A percentile compares a stretch with the other conserved stretches of the same genome.
Evolutionary conservation across 2,113 vertebrate genomes (phyloP).

Genomic region (Dromas ardeola): DNA sequence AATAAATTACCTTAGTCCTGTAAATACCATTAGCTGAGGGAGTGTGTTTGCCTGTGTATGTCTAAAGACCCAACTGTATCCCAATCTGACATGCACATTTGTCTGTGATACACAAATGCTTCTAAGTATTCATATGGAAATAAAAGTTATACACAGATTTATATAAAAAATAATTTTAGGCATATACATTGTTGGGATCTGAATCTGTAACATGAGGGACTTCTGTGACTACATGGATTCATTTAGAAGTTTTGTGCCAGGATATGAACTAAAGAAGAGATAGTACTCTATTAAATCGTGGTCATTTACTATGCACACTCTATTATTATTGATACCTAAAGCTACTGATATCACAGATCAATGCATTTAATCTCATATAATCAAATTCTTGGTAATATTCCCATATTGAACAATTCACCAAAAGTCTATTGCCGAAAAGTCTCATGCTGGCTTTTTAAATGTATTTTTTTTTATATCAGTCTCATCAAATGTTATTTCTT

Average conservation of each 20-base stretch:
- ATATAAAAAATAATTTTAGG: neutral
- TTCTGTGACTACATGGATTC: neutral
- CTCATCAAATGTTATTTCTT: neutral
- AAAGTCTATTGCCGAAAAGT: neutral
- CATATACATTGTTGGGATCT: neutral
- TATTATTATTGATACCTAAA: neutral
- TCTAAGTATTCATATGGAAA: neutral
- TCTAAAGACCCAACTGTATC: neutral
- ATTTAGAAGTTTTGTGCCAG: neutral
- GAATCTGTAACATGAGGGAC: neutral
- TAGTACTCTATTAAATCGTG: neutral
- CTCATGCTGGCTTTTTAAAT: neutral
- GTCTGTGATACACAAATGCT: neutral
- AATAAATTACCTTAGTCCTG: neutral
- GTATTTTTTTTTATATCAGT: neutral
- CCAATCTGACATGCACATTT: neutral
- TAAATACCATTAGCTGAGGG: neutral
- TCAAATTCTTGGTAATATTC: neutral
- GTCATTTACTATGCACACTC: neutral
- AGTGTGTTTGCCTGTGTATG: neutral
- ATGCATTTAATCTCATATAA: neutral
- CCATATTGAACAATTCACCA: neutral
- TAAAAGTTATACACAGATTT: neutral
- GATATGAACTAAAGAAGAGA: neutral
- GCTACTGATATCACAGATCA: neutral